Evolutionary conservation across 2,797 vertebrate species (phyloP).

Genomic region (Telmatherina bonti): DNA sequence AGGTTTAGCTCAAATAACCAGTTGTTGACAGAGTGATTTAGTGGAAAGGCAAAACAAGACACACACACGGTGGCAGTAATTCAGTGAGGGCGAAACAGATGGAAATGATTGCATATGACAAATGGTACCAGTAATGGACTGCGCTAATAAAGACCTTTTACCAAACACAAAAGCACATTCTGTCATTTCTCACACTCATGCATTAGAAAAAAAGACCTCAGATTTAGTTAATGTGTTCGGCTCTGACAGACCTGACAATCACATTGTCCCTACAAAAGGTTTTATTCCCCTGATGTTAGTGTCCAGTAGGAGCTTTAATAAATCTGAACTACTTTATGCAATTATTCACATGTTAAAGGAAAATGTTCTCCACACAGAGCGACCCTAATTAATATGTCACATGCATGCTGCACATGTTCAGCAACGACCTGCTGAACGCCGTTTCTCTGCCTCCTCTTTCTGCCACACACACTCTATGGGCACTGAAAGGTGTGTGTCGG

Average conservation of each 20-base stretch:
- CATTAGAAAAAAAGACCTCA: neutral
- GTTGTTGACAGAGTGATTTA: neutral
- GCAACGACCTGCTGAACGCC: neutral
- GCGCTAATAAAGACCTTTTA: conserved; percentile 13
- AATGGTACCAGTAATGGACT: neutral
- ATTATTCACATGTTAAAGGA: no score
- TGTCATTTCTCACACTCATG: conserved; percentile 2
- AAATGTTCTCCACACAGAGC: neutral
- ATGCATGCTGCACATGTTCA: neutral
- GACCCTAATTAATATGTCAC: conserved; percentile 11
- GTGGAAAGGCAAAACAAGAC: neutral
- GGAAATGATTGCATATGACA: neutral
- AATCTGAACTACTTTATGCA: neutral
- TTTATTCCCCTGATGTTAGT: neutral
- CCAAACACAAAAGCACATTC: conserved; percentile 1
- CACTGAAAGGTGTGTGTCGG: conserved; percentile 59
- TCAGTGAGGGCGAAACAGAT: neutral
- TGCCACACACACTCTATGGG: conserved; percentile 14
- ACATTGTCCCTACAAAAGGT: neutral
- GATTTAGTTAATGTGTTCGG: neutral
- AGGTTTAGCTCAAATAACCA: neutral
- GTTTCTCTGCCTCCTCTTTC: conserved; percentile 19
- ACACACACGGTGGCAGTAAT: neutral
- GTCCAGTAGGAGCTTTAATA: neutral
- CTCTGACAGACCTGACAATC: neutral